Evolutionary conservation across 2,888 invertebrate genomes (phyloP).

Genomic region (Endomychus coccineus): DNA sequence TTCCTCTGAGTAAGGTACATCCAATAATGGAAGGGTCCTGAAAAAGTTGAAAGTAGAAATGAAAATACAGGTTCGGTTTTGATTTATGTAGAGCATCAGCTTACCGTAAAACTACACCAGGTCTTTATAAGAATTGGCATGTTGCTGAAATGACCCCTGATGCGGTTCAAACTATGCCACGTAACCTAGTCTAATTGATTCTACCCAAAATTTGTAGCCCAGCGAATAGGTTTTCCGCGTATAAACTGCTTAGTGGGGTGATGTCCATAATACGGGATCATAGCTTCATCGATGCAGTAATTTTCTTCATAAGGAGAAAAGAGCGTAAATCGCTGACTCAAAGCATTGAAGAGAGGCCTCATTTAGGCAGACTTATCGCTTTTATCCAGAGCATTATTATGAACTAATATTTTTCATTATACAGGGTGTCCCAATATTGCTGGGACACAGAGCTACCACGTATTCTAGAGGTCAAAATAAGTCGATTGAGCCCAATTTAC

Average conservation of each 20-base stretch:
- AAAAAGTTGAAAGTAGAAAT: too few relatives aligned
- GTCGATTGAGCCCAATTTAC: too few relatives aligned
- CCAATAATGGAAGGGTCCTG: slow-evolving; percentile 17
- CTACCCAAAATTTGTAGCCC: slow-evolving; percentile 28
- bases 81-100: slow-evolving; percentile 13
- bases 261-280: slow-evolving; percentile 34
- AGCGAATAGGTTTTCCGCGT: slow-evolving; percentile 28
- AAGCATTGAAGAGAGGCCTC: slow-evolving; percentile 23
- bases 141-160: too few relatives aligned
- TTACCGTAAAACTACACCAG: slow-evolving; percentile 17
- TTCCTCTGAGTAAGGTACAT: slow-evolving; percentile 14
- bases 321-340: slow-evolving; percentile 27
- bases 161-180: slow-evolving; percentile 27
- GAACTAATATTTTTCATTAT: slow-evolving; percentile 29
- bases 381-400: slow-evolving; percentile 26
- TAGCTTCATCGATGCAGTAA: slow-evolving; percentile 32
- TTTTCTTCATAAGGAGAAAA: slow-evolving; percentile 28
- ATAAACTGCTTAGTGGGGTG: slow-evolving; percentile 29
- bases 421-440: too few relatives aligned
- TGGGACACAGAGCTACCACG: too few relatives aligned
- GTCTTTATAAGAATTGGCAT: slow-evolving; percentile 22
- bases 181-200: slow-evolving; percentile 24
- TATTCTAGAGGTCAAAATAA: too few relatives aligned
- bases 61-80: slow-evolving; percentile 7
- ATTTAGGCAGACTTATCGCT: slow-evolving; percentile 30